These are phyloP conservation scores for Serripes groenlandicus DNA, from an alignment of 2,888 invertebrate genomes.

Conservation along the genomic window DNA sequence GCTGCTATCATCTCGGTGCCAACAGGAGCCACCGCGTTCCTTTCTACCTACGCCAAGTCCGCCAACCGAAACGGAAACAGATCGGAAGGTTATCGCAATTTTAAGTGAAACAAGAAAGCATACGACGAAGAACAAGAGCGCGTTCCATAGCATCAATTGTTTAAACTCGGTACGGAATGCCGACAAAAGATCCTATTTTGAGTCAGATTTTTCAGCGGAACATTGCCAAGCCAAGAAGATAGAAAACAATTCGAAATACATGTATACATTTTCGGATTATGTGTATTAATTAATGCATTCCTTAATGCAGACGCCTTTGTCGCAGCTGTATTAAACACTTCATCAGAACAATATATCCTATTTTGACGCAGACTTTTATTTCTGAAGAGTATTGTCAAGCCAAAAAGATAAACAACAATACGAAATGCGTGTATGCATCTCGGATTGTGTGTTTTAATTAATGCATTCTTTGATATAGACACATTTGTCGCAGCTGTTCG, in stretches of 20 bases:
- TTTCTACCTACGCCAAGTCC: constrained; percentile 6
- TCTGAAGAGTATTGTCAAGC: background rate
- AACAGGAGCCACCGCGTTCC: background rate
- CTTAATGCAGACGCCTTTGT: no score
- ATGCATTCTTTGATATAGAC: no score
- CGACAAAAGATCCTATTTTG: background rate
- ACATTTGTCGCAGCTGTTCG: no score
- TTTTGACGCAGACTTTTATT: background rate
- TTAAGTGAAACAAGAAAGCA: constrained; percentile 2
- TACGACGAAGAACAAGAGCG: background rate
- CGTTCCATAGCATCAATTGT: background rate
- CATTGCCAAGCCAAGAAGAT: background rate
- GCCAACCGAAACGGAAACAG: constrained; percentile 6
- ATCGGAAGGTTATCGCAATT: background rate
- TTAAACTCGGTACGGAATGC: background rate
- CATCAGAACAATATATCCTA: background rate
- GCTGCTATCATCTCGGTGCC: background rate
- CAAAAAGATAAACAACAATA: background rate
- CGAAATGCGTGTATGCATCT: no score
- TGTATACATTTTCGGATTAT: no score
- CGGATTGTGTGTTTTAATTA: no score
- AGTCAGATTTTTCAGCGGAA: background rate
- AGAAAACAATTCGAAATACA: background rate
- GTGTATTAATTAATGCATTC: no score
- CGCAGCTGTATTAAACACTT: no score